Base-by-base conservation (phyloP, 2,888 invertebrate species). In the Dryobotodes eremita region DNA sequence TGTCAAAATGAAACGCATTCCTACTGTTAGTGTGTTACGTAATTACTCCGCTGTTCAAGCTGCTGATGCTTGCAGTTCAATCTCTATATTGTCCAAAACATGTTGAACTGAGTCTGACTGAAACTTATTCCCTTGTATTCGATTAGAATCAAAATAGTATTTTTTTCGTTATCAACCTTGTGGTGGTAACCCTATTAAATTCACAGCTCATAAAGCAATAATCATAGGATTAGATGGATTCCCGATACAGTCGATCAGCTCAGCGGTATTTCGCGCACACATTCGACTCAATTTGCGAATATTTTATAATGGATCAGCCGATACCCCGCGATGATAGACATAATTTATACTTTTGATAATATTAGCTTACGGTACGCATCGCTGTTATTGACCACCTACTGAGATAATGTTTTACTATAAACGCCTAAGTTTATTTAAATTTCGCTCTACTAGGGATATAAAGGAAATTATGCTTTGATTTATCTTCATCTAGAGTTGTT, bases 121-220 rank as follows among this genome's bases (percentile, higher is more conserved):
- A n/a, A 64, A 42, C 42, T n/a, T 65, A 23, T 42, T 46, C 17
- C 15, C 10, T n/a, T 46, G 10, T 10, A 17, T 65, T 57, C 13
- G 42, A 17, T 42, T 26, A 57, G 6, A 48, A 62, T 71, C 15
- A 68, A 53, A 13, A 31, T 31, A 59, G 7, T 26, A 13, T 6
- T 20, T 17, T 5, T 15, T 50, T 61, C 42, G 23, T 17, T 15
- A 11, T 31, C 20, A n/a, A 26, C 8, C 17, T 31, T 23, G 10
- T 15, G 3, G 42, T 66, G 66, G 3, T 65, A 86, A 68, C 88
- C 88, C 88, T 88, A 80, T 82, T 48, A n/a, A 62, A 55, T 73
- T 82, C 61, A 64, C 80, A 85, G 79, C 77, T 86, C 86, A 77
- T 88, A 86, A 85, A 85, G 71, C 82, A 84, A 82, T 84, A 84